phyloP scores from a whole-genome alignment of 2,888 invertebrate species.

The Trichopria drosophilae region DNA sequence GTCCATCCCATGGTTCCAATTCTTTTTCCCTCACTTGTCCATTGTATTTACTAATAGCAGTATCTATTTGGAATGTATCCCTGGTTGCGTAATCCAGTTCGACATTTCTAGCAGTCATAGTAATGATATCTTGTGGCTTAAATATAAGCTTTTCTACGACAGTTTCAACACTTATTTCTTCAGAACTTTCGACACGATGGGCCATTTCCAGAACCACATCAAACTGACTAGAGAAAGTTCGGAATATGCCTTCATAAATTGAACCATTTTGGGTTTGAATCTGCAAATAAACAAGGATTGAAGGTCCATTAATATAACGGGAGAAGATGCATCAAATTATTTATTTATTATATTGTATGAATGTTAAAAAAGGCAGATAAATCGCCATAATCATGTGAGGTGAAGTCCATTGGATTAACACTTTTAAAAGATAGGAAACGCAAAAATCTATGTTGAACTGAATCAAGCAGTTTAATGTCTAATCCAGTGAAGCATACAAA shows the following conservation, averaged over 20 bases:
- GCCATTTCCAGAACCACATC: constrained; percentile 88
- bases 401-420: no score
- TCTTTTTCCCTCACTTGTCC: constrained; percentile 74
- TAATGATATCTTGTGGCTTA: constrained; percentile 81
- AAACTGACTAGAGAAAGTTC: constrained; percentile 85
- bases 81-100: constrained; percentile 87
- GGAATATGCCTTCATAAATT: constrained; percentile 86
- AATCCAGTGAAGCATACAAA: no score
- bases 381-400: no score
- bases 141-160: constrained; percentile 82
- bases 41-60: constrained; percentile 85
- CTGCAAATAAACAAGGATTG: no score
- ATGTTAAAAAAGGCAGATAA: no score
- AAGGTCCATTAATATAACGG: no score
- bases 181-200: constrained; percentile 75
- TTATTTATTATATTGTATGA: no score
- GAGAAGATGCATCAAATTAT: neutral
- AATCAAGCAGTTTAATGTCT: no score
- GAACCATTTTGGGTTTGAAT: constrained; percentile 82
- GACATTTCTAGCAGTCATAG: constrained; percentile 79
- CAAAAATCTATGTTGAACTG: neutral
- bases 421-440: neutral
- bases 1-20: constrained; percentile 86
- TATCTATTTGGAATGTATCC: constrained; percentile 87
- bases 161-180: constrained; percentile 68